Percentiles rank a stretch among this genome's conserved stretches.
Conservation (phyloP, 2,888 invertebrate species). For the Caradrina clavipalpis region DNA sequence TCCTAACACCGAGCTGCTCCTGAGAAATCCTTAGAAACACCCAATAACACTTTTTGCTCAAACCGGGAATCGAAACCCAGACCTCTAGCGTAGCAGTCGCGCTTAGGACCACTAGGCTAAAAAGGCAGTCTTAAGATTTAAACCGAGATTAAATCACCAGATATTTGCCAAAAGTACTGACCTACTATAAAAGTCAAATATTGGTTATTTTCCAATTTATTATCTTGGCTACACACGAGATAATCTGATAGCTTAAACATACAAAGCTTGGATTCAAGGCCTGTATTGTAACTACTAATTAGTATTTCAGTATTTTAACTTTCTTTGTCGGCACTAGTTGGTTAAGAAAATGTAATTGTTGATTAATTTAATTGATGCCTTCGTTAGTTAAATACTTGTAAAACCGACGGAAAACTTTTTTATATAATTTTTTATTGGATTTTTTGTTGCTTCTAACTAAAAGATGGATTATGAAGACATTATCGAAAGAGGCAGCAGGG, state of each 20-base stretch:
- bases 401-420: not conserved
- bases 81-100: too few species aligned
- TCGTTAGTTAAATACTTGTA: not conserved
- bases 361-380: not conserved
- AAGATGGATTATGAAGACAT: conserved; percentile 56
- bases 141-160: not conserved
- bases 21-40: too few species aligned
- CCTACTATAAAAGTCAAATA: conserved; percentile 63
- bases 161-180: conserved; percentile 31
- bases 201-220: conserved; percentile 67
- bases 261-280: conserved; percentile 73
- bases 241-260: conserved; percentile 73
- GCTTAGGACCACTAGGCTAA: too few species aligned
- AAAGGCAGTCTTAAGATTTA: conserved; percentile 1
- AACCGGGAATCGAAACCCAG: too few species aligned
- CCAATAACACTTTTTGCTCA: too few species aligned
- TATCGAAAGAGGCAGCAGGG: conserved; percentile 69
- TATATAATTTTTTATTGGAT: not conserved
- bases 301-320: conserved; percentile 61
- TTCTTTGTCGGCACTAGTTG: conserved; percentile 47
- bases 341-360: conserved; percentile 31
- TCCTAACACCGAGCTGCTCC: too few species aligned
- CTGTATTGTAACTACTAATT: conserved; percentile 43
- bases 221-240: conserved; percentile 77
- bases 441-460: not conserved